These are phyloP conservation scores for Scaptomyza cyrtandrae DNA, from an alignment of 2,888 invertebrate species.

Conservation along the genomic window DNA sequence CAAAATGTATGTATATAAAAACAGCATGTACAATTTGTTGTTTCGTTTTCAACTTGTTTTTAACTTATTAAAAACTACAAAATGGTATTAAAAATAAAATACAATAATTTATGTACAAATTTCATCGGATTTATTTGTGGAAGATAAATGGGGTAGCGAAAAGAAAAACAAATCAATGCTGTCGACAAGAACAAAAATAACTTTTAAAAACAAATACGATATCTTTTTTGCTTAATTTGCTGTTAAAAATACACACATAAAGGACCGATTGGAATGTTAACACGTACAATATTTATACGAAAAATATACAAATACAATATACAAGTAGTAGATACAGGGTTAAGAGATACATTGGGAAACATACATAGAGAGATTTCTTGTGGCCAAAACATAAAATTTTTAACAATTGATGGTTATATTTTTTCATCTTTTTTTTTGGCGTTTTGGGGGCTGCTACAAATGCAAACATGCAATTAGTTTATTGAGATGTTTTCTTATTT, in stretches of 20 bases:
- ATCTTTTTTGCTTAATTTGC: constrained; percentile 20
- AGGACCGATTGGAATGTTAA: constrained; percentile 64
- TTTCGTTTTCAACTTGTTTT: constrained; percentile 43
- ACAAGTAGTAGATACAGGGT: constrained; percentile 17
- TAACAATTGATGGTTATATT: constrained; percentile 38
- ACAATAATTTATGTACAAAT: constrained; percentile 80
- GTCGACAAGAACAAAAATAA: constrained; percentile 38
- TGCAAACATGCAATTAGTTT: constrained; percentile 39
- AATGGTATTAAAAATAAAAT: constrained; percentile 76
- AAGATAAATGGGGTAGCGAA: constrained; percentile 29
- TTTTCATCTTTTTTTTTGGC: constrained; percentile 61
- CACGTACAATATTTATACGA: constrained; percentile 60
- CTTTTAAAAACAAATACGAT: constrained; percentile 30
- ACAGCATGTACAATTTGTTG: constrained; percentile 63
- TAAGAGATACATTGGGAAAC: constrained; percentile 29
- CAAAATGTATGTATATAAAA: constrained; percentile 63
- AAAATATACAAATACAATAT: constrained; percentile 64
- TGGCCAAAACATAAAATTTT: constrained; percentile 53
- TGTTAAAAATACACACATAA: constrained; percentile 29
- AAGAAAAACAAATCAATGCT: constrained; percentile 56
- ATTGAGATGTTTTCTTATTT: constrained; percentile 43
- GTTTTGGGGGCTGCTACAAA: constrained; percentile 71
- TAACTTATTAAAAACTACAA: constrained; percentile 74
- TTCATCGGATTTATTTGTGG: constrained; percentile 74
- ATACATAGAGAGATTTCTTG: constrained; percentile 32